Evolutionary conservation across 2,113 vertebrate species (phyloP), one percentile per base, ranked within the genome.

Genomic region (Nothobranchius furzeri): DNA sequence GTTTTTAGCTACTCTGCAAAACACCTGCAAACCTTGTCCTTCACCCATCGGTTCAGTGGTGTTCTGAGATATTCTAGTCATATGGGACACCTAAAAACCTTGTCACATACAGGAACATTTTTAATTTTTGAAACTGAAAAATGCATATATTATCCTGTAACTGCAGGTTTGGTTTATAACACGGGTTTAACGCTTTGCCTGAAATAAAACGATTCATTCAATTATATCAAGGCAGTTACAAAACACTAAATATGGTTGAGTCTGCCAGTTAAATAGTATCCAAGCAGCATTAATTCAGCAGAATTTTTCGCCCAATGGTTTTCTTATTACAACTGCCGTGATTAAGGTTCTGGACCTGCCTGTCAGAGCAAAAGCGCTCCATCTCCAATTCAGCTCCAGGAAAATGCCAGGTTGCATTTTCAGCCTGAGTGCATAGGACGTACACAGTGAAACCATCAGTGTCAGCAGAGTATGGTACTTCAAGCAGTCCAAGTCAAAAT

Each of bases 331-430:
- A 43, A 60, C 60, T 63, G 63, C 78, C 60, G 54, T 60, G 75
- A 75, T 61, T 61, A 52, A 63, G 52, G 64, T 68, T 72, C 50
- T 70, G 77, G 78, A 79, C 56, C 70, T 57, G 68, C 60, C 83
- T 75, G 82, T 86, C 83, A 78, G 70, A 25, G 73, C 6, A 14
- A 71, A 57, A 77, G 72, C 68, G 79, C 73, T 73, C 65, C 6
- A 24, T 59, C 69, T 82, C 73, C 73, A 64, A 75, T 70, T 60
- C 69, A 78, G 85, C 81, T 86, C 85, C 67, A 79, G 86, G 83
- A 85, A 89, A 79, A 84, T 73, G 79, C 81, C 82, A 88, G 78
- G 78, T 86, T 76, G 82, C 72, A 83, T 89, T 91, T 91, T 91
- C 90, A 89, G 88, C 85, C 74, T 88, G 87, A 89, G 85, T 84